Percentiles rank a stretch among this genome's conserved stretches.
phyloP scores from a whole-genome alignment of 1,140 invertebrate species.

The Heliconius hewitsoni region DNA sequence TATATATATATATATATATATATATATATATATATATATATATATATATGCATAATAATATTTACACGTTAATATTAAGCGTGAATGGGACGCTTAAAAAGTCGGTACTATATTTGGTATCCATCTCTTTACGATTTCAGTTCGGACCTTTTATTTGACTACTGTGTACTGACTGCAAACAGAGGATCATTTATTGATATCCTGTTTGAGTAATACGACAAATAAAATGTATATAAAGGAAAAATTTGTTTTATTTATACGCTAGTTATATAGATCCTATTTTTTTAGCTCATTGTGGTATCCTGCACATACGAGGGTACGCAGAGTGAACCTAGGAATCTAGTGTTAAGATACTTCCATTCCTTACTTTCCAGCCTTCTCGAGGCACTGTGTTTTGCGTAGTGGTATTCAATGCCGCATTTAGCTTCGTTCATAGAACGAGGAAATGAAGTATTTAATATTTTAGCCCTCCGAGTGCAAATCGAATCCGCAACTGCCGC shows the following conservation, averaged over 20 bases:
- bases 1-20: too few species aligned
- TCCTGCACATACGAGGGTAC: too few species aligned
- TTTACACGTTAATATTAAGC: not conserved
- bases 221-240: not conserved
- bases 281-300: not conserved
- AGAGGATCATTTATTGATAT: not conserved
- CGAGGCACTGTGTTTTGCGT: too few species aligned
- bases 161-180: not conserved
- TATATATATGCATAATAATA: not conserved
- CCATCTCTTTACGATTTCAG: not conserved
- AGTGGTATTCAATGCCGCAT: too few species aligned
- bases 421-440: too few species aligned
- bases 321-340: too few species aligned
- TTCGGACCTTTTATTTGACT: not conserved
- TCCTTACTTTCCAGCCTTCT: too few species aligned
- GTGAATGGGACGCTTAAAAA: not conserved
- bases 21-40: not conserved
- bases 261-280: not conserved
- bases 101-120: not conserved
- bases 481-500: too few species aligned
- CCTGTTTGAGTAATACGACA: not conserved
- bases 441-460: too few species aligned
- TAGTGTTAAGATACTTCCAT: too few species aligned
- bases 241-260: not conserved
- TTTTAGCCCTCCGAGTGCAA: too few species aligned